Evolutionary conservation across 2,797 vertebrate species (phyloP), one percentile per base, ranked within the genome.

Genomic region (Numenius phaeopus): DNA sequence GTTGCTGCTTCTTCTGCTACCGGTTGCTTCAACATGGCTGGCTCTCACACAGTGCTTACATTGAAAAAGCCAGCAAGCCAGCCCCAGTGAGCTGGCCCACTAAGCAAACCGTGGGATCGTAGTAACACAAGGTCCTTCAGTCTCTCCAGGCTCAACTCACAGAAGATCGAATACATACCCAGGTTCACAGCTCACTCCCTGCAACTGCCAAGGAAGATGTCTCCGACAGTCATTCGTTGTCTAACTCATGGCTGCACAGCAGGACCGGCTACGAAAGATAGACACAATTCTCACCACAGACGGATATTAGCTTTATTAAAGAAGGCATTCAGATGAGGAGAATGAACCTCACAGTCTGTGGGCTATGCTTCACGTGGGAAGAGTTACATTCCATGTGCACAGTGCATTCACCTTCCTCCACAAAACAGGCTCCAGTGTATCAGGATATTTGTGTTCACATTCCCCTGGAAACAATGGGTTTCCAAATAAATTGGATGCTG

Each of bases 401-500:
- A 44, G 67, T 14, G 5, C 20, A 27, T 82, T 72, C 37, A 76
- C 67, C 29, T 86, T 58, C 18, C 44, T 78, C 39, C 34, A 72
- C 42, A 75, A 64, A 93, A 82, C 19, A 80, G 39, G 18, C 6
- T 70, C 44, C 17, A 23, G 10, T 47, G 87, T 49, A 87, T 66
- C 62, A 76, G 50, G n/a, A 59, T 88, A 90, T 77, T 58, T 72
- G 19, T 93, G 61, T 58, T 82, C 71, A 75, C 44, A 67, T 83
- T 80, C 73, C 75, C 64, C 42, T 65, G 37, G 50, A 92, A 89
- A 95, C 24, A 58, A 61, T 18, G 29, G 5, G 42, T 79, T 93
- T 96, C 89, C 78, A 96, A 85, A 94, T 91, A 96, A 96, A 96
- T 80, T 93, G 83, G 78, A 82, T 81, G 39, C 75, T 92, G 66